A percentile compares a stretch with the other conserved stretches of the same genome.
Conservation (phyloP, 2,113 vertebrate species). For the Phoenicopterus ruber region DNA sequence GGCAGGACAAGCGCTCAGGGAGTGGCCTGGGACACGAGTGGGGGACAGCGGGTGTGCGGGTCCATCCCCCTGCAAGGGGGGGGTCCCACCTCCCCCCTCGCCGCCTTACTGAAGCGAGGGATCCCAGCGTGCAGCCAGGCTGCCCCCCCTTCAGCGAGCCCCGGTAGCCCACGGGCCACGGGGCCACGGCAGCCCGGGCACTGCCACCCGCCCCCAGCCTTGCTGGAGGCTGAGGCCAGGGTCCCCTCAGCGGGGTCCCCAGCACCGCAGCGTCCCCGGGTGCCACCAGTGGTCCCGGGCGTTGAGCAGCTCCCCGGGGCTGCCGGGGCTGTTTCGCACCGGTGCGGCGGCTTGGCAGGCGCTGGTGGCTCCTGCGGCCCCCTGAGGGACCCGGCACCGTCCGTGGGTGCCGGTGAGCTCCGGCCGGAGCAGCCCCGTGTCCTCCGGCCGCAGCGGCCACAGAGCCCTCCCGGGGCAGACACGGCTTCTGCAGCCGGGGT, state of each 20-base stretch:
- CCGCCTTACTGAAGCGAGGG: too few relatives aligned
- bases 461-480: neutral
- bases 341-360: neutral
- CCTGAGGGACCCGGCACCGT: neutral
- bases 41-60: neutral
- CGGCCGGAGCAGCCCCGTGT: neutral
- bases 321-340: accelerated
- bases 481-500: accelerated
- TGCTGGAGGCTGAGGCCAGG: too few relatives aligned
- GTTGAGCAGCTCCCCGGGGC: neutral
- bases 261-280: too few relatives aligned
- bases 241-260: too few relatives aligned
- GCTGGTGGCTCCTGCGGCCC: neutral
- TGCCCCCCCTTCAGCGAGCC: too few relatives aligned
- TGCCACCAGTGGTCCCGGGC: too few relatives aligned
- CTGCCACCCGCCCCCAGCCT: too few relatives aligned
- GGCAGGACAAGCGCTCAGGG: neutral
- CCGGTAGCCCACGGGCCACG: too few relatives aligned
- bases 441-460: neutral
- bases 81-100: too few relatives aligned
- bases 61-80: neutral
- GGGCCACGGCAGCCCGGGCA: too few relatives aligned
- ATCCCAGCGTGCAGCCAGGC: too few relatives aligned
- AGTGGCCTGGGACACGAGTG: neutral
- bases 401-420: neutral